These are phyloP conservation scores for Venturia canescens DNA, from an alignment of 1,140 invertebrate species.

Conservation along the genomic window DNA sequence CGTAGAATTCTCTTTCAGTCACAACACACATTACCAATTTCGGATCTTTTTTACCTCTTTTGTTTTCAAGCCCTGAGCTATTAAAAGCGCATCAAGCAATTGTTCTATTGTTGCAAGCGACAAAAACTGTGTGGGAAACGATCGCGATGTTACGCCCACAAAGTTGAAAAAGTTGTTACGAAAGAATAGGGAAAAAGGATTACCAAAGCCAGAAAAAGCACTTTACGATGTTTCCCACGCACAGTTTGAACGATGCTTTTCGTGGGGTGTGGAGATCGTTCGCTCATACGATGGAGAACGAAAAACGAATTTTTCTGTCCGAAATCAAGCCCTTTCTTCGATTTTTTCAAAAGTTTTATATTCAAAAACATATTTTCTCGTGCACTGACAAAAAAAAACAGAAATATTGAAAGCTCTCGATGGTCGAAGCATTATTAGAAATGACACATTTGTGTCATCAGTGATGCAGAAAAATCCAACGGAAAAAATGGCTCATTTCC, in stretches of 20 bases:
- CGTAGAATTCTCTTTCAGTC: slow-evolving; percentile 30
- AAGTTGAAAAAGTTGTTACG: background rate
- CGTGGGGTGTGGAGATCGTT: slow-evolving; percentile 3
- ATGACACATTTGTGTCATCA: no score
- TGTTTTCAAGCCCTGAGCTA: slow-evolving; percentile 32
- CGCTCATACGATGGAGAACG: background rate
- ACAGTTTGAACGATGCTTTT: slow-evolving; percentile 8
- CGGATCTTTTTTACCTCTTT: slow-evolving; percentile 4
- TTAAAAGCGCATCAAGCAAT: slow-evolving; percentile 24
- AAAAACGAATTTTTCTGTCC: no score
- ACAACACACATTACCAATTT: slow-evolving; percentile 39
- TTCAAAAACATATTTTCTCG: no score
- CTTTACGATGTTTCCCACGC: background rate
- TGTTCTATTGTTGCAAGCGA: slow-evolving; percentile 30
- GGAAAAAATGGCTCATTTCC: no score
- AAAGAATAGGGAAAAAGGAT: background rate
- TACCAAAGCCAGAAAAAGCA: background rate
- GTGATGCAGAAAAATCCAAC: no score
- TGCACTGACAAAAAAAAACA: no score
- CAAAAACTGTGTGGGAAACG: slow-evolving; percentile 17
- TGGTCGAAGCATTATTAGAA: no score
- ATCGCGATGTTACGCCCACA: background rate
- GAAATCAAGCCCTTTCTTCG: no score
- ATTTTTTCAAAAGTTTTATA: no score
- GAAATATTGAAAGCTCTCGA: no score